Evolutionary conservation across 1,140 invertebrate genomes (phyloP).

Genomic region (Penaeus japonicus): DNA sequence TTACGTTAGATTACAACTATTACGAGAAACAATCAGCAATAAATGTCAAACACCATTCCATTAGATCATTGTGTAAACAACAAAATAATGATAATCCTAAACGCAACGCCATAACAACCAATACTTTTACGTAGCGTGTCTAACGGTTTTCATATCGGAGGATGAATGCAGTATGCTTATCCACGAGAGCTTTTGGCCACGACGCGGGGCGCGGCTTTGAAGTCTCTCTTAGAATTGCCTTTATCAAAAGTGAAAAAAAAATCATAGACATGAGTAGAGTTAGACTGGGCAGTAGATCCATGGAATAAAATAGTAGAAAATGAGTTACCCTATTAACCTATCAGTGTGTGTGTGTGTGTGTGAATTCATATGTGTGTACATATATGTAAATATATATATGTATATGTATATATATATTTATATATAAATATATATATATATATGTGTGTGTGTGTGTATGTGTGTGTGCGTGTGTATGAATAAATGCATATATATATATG

Average conservation of each 20-base stretch:
- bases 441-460: neutral
- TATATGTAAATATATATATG: neutral
- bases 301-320: neutral
- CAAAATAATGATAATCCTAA: too few species aligned
- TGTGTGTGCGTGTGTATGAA: neutral
- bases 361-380: neutral
- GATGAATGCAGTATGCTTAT: too few species aligned
- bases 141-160: too few species aligned
- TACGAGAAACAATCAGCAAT: too few species aligned
- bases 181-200: too few species aligned
- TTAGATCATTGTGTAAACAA: too few species aligned
- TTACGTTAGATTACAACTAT: neutral
- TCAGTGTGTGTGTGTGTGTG: neutral
- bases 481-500: neutral
- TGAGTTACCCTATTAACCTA: neutral
- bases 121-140: too few species aligned
- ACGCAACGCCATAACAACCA: too few species aligned
- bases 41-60: too few species aligned
- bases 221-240: too few species aligned
- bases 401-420: neutral
- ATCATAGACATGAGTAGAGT: neutral
- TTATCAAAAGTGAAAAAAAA: too few species aligned
- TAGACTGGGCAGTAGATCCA: neutral
- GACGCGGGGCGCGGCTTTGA: too few species aligned
- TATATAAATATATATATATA: neutral